These are phyloP conservation scores for Alouatta palliata DNA, from an alignment of 2,113 vertebrate genomes.

Conservation along the genomic window DNA sequence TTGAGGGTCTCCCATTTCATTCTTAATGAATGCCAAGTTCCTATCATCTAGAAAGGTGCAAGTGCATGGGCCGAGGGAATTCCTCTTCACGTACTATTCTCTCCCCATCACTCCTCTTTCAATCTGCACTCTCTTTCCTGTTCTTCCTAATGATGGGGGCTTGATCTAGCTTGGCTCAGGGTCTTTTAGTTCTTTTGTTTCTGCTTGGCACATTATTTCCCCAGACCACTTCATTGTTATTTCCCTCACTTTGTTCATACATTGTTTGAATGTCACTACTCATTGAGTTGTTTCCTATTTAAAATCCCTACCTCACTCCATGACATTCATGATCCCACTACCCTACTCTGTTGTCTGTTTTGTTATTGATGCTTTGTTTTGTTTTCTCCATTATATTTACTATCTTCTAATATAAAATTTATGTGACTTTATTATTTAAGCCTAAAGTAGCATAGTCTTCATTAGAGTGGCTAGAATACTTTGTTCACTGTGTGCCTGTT, in stretches of 20 bases:
- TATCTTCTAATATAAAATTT: background rate
- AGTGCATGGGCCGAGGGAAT: rapidly evolving
- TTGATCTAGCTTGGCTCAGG: background rate
- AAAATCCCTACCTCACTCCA: background rate
- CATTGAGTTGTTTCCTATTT: background rate
- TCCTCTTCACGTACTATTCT: too few species aligned
- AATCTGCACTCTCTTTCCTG: rapidly evolving
- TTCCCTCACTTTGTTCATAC: background rate
- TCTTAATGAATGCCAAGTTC: background rate
- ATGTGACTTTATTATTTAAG: background rate
- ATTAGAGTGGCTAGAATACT: background rate
- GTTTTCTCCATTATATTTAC: rapidly evolving
- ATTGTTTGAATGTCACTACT: background rate
- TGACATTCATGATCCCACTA: background rate
- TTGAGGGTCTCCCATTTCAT: too few species aligned
- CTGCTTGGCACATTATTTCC: background rate
- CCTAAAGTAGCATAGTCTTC: background rate
- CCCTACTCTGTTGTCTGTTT: background rate
- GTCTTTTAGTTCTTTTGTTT: background rate
- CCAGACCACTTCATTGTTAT: rapidly evolving
- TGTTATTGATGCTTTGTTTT: background rate
- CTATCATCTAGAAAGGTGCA: rapidly evolving
- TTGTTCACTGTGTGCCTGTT: background rate
- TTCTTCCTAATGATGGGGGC: background rate
- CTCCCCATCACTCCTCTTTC: rapidly evolving